Conservation (phyloP, 2,113 vertebrate genomes). For the Haplotaxodon microlepis region DNA sequence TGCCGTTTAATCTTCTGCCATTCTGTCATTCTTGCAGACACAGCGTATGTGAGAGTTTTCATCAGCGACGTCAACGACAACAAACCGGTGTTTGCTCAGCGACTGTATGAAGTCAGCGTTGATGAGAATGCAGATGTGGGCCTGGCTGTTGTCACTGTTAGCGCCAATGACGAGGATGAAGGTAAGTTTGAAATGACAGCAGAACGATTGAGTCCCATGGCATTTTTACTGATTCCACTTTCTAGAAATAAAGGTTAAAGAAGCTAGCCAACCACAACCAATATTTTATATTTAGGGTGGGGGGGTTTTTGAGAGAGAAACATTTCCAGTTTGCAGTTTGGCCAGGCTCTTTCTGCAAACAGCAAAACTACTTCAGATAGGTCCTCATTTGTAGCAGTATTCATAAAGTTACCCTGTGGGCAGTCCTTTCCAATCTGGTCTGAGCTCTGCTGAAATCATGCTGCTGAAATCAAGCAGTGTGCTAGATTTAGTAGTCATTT, state of each 20-base stretch:
- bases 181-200: conserved; percentile 57
- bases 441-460: conserved; percentile 15
- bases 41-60: conserved; percentile 79
- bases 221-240: not conserved
- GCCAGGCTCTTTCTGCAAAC: not conserved
- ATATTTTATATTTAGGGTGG: not conserved
- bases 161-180: conserved; percentile 84
- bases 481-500: conserved; percentile 51
- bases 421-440: conserved; percentile 21
- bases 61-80: conserved; percentile 91
- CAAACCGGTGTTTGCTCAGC: conserved; percentile 79
- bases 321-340: not conserved
- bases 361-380: not conserved
- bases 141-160: conserved; percentile 74
- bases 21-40: conserved; percentile 69
- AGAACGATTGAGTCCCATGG: not conserved
- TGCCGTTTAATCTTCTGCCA: conserved; percentile 3
- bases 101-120: conserved; percentile 77
- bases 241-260: conserved; percentile 9
- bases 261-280: not conserved
- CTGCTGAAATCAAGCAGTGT: conserved; percentile 32
- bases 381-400: not conserved
- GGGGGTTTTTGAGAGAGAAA: fast-evolving
- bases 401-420: conserved; percentile 24
- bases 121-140: conserved; percentile 84